phyloP scores from a whole-genome alignment of 2,113 vertebrate genomes.

The Fregetta grallaria region DNA sequence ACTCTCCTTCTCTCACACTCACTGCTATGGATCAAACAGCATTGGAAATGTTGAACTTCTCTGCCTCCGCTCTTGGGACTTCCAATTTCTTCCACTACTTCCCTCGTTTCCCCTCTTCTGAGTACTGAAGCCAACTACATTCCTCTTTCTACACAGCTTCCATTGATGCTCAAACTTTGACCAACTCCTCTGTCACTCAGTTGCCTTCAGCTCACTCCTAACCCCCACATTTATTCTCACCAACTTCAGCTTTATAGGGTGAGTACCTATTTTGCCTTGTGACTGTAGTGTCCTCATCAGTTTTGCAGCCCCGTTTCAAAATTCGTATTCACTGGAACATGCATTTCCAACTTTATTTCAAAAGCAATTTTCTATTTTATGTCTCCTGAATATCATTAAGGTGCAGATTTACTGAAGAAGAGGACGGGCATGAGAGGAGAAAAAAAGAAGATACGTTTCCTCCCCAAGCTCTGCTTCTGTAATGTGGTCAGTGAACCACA shows the following conservation, averaged over 20 bases:
- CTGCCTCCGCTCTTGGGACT: neutral
- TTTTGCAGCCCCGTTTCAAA: neutral
- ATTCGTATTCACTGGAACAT: neutral
- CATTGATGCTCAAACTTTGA: neutral
- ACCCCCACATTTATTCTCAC: neutral
- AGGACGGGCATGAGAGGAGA: neutral
- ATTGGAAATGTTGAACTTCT: neutral
- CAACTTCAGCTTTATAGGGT: neutral
- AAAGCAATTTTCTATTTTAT: neutral
- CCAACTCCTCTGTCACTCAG: too few species aligned
- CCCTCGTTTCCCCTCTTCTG: neutral
- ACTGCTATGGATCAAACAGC: neutral
- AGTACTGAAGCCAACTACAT: neutral
- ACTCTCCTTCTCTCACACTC: neutral
- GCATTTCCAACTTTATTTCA: neutral
- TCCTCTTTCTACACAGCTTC: neutral
- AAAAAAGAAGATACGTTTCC: neutral
- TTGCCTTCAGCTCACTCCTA: neutral
- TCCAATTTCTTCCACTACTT: neutral
- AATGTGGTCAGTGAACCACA: neutral
- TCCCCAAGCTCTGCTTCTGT: neutral
- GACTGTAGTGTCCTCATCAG: neutral
- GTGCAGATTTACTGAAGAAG: neutral
- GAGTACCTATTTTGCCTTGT: neutral
- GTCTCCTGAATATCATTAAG: neutral